Evolutionary conservation across 2,888 invertebrate genomes (phyloP).

Genomic region (Parthenolecanium corni): DNA sequence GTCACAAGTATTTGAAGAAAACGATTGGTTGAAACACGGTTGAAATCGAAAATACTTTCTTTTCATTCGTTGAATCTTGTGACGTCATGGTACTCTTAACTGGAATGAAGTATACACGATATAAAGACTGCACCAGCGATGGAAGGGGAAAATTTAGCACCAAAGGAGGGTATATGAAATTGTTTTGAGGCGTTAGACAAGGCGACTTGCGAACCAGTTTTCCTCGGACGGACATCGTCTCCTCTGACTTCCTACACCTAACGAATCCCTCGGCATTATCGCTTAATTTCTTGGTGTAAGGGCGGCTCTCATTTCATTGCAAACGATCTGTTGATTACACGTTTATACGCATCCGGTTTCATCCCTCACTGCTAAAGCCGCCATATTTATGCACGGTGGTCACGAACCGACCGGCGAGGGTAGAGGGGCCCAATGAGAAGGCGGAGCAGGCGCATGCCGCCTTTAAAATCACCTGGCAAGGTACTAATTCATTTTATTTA

Average conservation of each 20-base stretch:
- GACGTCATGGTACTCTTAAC: too few species aligned
- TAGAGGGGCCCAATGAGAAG: neutral
- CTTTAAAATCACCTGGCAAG: constrained; percentile 21
- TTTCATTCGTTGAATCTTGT: too few species aligned
- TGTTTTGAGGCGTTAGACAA: too few species aligned
- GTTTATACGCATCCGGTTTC: constrained; percentile 24
- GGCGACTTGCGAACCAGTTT: neutral
- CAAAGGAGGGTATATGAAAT: too few species aligned
- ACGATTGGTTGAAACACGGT: too few species aligned
- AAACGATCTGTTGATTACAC: constrained; percentile 21
- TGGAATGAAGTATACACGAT: too few species aligned
- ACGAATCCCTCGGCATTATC: neutral
- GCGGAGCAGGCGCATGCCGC: constrained; percentile 25
- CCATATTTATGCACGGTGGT: constrained; percentile 17
- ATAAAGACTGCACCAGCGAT: too few species aligned
- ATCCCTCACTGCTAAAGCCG: constrained; percentile 16
- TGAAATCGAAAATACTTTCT: too few species aligned
- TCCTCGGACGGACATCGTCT: neutral
- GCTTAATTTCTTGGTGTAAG: constrained; percentile 14
- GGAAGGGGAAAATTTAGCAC: too few species aligned
- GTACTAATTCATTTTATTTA: neutral
- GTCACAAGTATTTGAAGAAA: too few species aligned
- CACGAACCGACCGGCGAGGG: too few species aligned
- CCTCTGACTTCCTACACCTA: neutral
- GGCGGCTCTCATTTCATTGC: constrained; percentile 15